Percentiles rank a stretch among this genome's conserved stretches.
Evolutionary conservation across 2,113 vertebrate genomes (phyloP).

Genomic region (Formicarius rufipectus): DNA sequence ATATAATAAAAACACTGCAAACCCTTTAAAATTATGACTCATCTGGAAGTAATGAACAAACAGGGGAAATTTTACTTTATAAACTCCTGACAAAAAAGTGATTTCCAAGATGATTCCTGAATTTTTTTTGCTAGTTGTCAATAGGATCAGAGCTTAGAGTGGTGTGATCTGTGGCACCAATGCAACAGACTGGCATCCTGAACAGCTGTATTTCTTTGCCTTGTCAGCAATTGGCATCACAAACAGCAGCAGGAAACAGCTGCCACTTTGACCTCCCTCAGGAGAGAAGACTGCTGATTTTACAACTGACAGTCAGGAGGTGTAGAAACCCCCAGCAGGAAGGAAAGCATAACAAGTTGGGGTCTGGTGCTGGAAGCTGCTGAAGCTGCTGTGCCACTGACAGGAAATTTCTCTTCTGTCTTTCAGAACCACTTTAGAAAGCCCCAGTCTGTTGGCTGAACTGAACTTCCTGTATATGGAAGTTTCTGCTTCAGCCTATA

Average conservation of each 20-base stretch:
- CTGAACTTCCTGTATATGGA: background rate
- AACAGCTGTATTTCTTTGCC: background rate
- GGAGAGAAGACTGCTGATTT: background rate
- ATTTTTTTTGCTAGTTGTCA: background rate
- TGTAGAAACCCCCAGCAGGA: background rate
- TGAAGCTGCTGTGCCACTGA: background rate
- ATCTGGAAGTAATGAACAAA: background rate
- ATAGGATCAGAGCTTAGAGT: background rate
- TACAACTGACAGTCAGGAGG: background rate
- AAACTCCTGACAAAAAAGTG: background rate
- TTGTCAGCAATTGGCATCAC: background rate
- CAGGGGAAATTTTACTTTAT: background rate
- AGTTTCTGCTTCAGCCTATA: background rate
- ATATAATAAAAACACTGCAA: background rate
- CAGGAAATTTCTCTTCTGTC: background rate
- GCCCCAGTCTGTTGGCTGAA: background rate
- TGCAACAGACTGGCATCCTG: background rate
- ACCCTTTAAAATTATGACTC: background rate
- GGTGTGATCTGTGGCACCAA: background rate
- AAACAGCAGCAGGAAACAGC: background rate
- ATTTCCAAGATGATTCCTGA: background rate
- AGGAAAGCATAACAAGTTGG: background rate
- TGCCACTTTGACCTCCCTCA: background rate
- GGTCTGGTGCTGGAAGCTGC: background rate
- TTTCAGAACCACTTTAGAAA: background rate